Evolutionary conservation across 2,113 vertebrate genomes (phyloP).

Genomic region (Rattus norvegicus): GRCr8 NC_086022.1:56302501-56303000

Average conservation of each 20-base stretch:
- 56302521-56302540: conserved; percentile 56
- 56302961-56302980: conserved; percentile 34
- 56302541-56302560: conserved; percentile 42
- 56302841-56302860: neutral
- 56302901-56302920: neutral
- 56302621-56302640: conserved; percentile 5
- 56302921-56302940: neutral
- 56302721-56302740: neutral
- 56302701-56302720: conserved; percentile 20
- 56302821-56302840: neutral
- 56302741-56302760: neutral
- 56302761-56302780: neutral
- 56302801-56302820: too few species aligned
- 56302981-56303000: conserved; percentile 49
- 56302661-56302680: conserved; percentile 19
- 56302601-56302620: neutral
- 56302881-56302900: neutral
- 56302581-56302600: conserved; percentile 29
- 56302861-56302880: neutral
- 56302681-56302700: neutral
- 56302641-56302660: conserved; percentile 42
- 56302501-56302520: conserved; percentile 7
- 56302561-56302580: conserved; percentile 35
- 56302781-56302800: neutral
- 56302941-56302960: conserved; percentile 18